Evolutionary conservation across 2,797 vertebrate species (phyloP).

Genomic region (Chiloscyllium punctatum): DNA sequence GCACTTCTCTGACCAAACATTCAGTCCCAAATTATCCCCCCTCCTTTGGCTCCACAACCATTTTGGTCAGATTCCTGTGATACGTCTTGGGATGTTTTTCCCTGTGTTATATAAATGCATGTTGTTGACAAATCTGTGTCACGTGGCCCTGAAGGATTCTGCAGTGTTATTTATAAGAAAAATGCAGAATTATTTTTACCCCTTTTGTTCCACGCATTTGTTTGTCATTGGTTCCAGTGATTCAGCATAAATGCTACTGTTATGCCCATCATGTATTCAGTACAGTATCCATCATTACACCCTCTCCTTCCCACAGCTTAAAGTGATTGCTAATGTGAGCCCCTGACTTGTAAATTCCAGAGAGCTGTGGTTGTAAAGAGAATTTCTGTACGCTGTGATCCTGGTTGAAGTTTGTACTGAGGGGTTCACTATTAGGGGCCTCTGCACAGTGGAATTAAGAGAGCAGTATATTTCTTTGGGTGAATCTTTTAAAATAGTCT

Average conservation of each 20-base stretch:
- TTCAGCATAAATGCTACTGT: too few relatives aligned
- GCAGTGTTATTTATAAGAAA: neutral
- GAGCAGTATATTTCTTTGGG: neutral
- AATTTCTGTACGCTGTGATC: neutral
- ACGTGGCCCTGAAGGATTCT: neutral
- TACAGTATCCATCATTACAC: neutral
- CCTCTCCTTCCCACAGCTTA: neutral
- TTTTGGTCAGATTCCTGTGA: neutral
- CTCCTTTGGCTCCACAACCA: neutral
- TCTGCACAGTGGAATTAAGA: neutral
- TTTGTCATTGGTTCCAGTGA: neutral
- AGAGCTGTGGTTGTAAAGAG: neutral
- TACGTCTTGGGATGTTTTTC: neutral
- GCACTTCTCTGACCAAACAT: neutral
- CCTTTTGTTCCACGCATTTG: neutral
- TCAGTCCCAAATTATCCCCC: too few relatives aligned
- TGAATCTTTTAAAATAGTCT: neutral
- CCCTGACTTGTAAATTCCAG: neutral
- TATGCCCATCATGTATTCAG: neutral
- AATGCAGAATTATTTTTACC: neutral
- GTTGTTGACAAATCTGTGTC: neutral
- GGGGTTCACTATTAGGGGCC: neutral
- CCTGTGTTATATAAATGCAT: neutral
- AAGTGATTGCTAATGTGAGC: neutral
- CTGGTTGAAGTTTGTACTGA: neutral